Conservation (phyloP, 2,888 invertebrate genomes). For the Drosophila meridiana region DNA sequence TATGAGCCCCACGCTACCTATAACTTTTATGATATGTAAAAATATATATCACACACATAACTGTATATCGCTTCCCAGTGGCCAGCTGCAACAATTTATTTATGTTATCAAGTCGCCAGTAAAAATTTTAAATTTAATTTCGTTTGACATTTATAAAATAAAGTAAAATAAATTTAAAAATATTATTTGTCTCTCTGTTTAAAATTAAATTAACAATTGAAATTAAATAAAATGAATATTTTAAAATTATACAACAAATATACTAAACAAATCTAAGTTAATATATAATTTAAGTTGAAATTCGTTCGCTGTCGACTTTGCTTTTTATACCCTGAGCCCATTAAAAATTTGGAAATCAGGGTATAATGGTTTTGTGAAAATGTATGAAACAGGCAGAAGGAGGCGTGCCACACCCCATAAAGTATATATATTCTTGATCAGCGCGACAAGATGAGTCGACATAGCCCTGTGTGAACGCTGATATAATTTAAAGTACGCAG, state of each 20-base stretch:
- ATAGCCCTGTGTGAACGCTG: too few relatives aligned
- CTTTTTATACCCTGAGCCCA: too few relatives aligned
- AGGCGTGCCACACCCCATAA: too few relatives aligned
- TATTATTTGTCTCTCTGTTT: neutral
- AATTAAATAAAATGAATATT: too few relatives aligned
- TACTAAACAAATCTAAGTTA: too few relatives aligned
- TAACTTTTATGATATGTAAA: slow-evolving; percentile 4
- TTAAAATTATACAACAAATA: neutral
- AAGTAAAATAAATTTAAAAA: neutral
- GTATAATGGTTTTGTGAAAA: too few relatives aligned
- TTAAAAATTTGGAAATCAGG: too few relatives aligned
- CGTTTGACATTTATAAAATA: neutral
- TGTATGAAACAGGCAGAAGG: too few relatives aligned
- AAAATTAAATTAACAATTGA: neutral
- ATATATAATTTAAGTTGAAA: too few relatives aligned
- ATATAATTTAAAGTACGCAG: too few relatives aligned
- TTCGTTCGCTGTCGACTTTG: neutral
- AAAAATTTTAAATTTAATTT: neutral
- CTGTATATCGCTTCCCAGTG: neutral
- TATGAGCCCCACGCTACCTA: slow-evolving; percentile 1
- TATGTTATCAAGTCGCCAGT: neutral
- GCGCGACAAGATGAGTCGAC: too few relatives aligned
- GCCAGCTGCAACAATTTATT: neutral
- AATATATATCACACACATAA: neutral
- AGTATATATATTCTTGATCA: too few relatives aligned